Evolutionary conservation across 2,797 vertebrate species (phyloP).

Genomic region (Lycodopsis pacificus): DNA sequence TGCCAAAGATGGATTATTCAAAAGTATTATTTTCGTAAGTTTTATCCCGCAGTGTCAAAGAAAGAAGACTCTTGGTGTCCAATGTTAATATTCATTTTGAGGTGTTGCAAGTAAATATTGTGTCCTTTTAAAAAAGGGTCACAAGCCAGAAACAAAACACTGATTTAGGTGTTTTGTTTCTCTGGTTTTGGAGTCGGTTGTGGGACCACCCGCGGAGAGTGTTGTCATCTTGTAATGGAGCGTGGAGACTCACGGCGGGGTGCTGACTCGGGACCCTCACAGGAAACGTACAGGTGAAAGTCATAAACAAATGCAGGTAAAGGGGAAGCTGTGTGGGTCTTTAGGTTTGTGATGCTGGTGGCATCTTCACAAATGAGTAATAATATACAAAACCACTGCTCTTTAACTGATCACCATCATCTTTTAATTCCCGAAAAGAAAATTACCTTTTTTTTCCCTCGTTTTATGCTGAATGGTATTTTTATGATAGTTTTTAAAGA

Average conservation of each 20-base stretch:
- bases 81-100: not conserved
- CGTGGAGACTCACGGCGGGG: slow-evolving; percentile 66
- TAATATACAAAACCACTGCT: slow-evolving; percentile 7
- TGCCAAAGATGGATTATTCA: not conserved
- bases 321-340: slow-evolving; percentile 50
- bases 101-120: not conserved
- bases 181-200: slow-evolving; percentile 8
- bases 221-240: slow-evolving; percentile 81
- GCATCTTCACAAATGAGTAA: slow-evolving; percentile 25
- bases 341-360: slow-evolving; percentile 50
- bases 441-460: no score
- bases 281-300: slow-evolving; percentile 80
- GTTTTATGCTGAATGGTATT: no score
- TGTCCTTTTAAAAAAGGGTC: not conserved
- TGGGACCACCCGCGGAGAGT: slow-evolving; percentile 77
- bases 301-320: slow-evolving; percentile 74
- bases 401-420: not conserved
- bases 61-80: not conserved
- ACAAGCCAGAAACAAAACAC: not conserved
- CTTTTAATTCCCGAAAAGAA: slow-evolving; percentile 9
- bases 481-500: not conserved
- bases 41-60: not conserved
- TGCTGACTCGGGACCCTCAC: slow-evolving; percentile 75
- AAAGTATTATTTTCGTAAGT: not conserved
- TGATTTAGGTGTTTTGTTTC: not conserved